Evolutionary conservation across 2,113 vertebrate species (phyloP).

Genomic region (Festucalex cinctus): DNA sequence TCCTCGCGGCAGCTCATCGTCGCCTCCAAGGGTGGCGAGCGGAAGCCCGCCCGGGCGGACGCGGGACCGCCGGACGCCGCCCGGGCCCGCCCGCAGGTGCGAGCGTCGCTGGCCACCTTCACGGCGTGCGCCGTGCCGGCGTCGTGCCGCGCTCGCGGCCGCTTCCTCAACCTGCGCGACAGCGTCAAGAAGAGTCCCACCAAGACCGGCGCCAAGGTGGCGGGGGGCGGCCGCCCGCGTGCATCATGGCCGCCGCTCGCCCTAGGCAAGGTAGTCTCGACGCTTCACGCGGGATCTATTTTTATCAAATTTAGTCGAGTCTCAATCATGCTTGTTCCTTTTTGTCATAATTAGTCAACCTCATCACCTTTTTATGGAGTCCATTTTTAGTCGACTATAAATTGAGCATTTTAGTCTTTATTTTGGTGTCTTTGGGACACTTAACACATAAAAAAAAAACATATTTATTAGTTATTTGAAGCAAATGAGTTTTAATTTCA

Average conservation of each 20-base stretch:
- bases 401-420: too few species aligned
- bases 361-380: too few species aligned
- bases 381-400: too few species aligned
- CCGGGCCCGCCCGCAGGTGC: slow-evolving; percentile 11
- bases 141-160: slow-evolving; percentile 70
- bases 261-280: slow-evolving; percentile 72
- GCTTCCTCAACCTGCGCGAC: slow-evolving; percentile 81
- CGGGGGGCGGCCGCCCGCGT: slow-evolving; percentile 47
- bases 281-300: too few species aligned
- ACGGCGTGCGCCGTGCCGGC: slow-evolving; percentile 67
- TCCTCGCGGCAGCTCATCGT: slow-evolving; percentile 40
- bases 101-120: slow-evolving; percentile 39
- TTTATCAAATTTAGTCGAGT: too few species aligned
- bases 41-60: slow-evolving; percentile 8
- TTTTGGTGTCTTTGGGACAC: too few species aligned
- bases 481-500: too few species aligned
- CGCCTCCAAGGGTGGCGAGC: slow-evolving; percentile 18
- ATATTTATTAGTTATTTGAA: too few species aligned
- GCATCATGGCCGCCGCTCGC: slow-evolving; percentile 65
- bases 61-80: not conserved
- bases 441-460: too few species aligned
- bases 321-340: too few species aligned
- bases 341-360: too few species aligned
- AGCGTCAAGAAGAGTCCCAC: slow-evolving; percentile 85
- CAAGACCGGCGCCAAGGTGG: slow-evolving; percentile 79